Evolutionary conservation across 2,797 vertebrate genomes (phyloP), one percentile per base, ranked within the genome.

Genomic region (Urocyon cinereoargenteus): DNA sequence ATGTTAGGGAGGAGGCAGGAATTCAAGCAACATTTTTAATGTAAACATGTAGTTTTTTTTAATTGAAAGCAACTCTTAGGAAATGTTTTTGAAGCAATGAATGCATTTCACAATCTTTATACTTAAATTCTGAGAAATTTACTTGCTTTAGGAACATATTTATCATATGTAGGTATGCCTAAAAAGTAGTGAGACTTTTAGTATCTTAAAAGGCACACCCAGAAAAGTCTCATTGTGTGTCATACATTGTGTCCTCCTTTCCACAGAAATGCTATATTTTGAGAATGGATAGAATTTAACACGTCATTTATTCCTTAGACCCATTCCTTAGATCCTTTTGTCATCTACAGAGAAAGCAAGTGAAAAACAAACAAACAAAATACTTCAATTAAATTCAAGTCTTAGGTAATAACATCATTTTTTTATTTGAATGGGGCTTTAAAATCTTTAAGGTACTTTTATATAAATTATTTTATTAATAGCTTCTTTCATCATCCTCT

Each of bases 111-210:
- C 31, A 79, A 62, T 85, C 36, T 92, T 97, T 85, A 31, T 51
- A 92, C 91, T 92, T 91, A 95, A 90, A 73, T 94, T 93, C 62
- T 88, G 72, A 66, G 66, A 89, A 26, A 40, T 53, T 64, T 64
- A 31, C 62, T 95, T 66, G n/a, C 10, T 66, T 87, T 24, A 16
- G 85, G 26, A 55, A 51, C n/a, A n/a, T 75, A 53, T 40, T 77
- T 24, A 40, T 92, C 36, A 6, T 31, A 79, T 9, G 12, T 84
- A 22, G 4, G 18, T 59, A 62, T 64, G 28, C 40, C 85, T 49
- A 49, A 75, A 92, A 94, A 86, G 19, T 70, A 90, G 72, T 31
- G 7, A 94, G 36, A 66, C 15, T 82, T 51, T 55, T 77, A 45
- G 7, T 45, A 45, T 45, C 40, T 53, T 62, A 83, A 86, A 91